Evolutionary conservation across 2,797 vertebrate genomes (phyloP).

Genomic region (Apogon hyalosoma): DNA sequence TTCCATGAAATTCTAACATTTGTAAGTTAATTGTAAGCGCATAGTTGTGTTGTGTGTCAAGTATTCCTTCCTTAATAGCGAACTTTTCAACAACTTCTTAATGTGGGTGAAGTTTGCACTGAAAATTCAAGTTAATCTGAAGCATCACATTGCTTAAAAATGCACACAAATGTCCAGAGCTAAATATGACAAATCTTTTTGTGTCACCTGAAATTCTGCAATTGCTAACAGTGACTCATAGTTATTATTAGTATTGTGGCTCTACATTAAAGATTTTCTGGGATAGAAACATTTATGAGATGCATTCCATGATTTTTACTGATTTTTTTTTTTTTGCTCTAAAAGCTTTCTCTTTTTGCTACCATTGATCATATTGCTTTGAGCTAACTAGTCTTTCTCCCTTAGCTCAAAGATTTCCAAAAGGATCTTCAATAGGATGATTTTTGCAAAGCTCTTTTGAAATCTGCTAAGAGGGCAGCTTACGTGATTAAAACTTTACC

Average conservation of each 20-base stretch:
- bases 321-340: not conserved
- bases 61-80: too few species aligned
- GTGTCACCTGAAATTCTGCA: too few species aligned
- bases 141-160: too few species aligned
- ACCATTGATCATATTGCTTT: conserved; percentile 19
- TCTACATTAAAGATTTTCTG: not conserved
- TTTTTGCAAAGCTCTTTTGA: conserved; percentile 16
- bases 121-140: too few species aligned
- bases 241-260: not conserved
- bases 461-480: conserved; percentile 16
- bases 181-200: too few species aligned
- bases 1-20: too few species aligned
- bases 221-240: not conserved
- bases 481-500: conserved; percentile 34
- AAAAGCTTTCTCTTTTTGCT: conserved; percentile 2
- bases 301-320: not conserved
- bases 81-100: too few species aligned
- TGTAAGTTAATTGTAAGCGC: too few species aligned
- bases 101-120: too few species aligned
- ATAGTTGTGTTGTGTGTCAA: too few species aligned
- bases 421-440: conserved; percentile 12
- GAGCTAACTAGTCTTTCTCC: conserved; percentile 18
- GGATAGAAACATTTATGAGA: not conserved
- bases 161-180: too few species aligned
- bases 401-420: conserved; percentile 5